Conservation (phyloP, 2,797 vertebrate species). For the Sebastes elongatus region DNA sequence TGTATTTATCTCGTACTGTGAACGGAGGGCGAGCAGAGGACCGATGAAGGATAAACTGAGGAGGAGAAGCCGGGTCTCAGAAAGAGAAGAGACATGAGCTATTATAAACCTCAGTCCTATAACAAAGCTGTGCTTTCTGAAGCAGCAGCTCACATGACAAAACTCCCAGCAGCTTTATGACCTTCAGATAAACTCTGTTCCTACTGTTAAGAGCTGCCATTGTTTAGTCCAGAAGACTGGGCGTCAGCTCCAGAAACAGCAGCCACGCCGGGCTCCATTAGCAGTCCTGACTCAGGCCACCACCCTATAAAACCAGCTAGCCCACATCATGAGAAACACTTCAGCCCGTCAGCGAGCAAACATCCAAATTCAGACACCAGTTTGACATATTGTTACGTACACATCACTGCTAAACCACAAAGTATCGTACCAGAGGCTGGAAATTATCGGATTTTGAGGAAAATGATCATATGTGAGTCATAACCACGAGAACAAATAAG, state of each 20-base stretch:
- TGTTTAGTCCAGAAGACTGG: conserved; percentile 18
- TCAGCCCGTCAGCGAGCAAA: not conserved
- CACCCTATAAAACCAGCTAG: conserved; percentile 3
- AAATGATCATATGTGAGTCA: too few species aligned
- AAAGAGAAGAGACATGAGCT: not conserved
- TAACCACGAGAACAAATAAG: too few species aligned
- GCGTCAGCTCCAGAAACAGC: not conserved
- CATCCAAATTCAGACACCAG: not conserved
- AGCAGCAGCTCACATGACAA: conserved; percentile 48
- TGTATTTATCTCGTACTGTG: not conserved
- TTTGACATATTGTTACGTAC: not conserved
- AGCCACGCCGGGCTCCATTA: not conserved
- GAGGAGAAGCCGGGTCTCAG: not conserved
- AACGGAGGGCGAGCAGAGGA: not conserved
- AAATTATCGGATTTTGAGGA: too few species aligned
- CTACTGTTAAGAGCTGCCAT: not conserved
- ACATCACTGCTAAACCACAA: not conserved
- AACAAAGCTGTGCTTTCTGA: conserved; percentile 37
- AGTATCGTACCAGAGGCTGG: too few species aligned
- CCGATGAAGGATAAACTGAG: not conserved
- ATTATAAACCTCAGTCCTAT: not conserved
- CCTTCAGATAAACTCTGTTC: conserved; percentile 33
- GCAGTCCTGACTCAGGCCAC: not conserved
- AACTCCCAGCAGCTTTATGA: conserved; percentile 40
- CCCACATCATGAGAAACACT: not conserved